A percentile compares a stretch with the other conserved stretches of the same genome.
Evolutionary conservation across 2,888 invertebrate species (phyloP).

Genomic region (Lepidocyrtoides sp.): DNA sequence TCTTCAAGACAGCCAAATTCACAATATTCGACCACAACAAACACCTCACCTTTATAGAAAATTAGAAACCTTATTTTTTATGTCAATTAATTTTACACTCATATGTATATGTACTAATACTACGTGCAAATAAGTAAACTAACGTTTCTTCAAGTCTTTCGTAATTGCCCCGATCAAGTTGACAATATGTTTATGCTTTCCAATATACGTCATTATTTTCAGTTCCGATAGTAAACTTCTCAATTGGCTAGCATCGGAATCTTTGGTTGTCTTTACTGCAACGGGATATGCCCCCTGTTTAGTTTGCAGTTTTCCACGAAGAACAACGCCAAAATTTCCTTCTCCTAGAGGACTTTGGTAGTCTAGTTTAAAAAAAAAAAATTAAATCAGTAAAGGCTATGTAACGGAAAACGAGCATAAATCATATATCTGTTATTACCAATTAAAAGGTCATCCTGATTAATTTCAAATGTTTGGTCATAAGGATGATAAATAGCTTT

Average conservation of each 20-base stretch:
- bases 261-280: conserved; percentile 80
- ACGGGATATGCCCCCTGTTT: conserved; percentile 63
- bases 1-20: conserved; percentile 77
- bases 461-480: conserved; percentile 77
- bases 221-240: conserved; percentile 77
- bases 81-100: no score
- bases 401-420: no score
- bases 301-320: conserved; percentile 74
- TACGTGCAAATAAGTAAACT: conserved; percentile 30
- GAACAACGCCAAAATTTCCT: conserved; percentile 81
- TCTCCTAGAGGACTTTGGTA: conserved; percentile 73
- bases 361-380: conserved; percentile 52
- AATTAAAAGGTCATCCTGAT: conserved; percentile 72
- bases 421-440: conserved; percentile 70
- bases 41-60: conserved; percentile 70
- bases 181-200: conserved; percentile 80
- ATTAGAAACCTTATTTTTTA: no score
- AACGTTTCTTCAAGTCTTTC: conserved; percentile 77
- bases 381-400: not conserved
- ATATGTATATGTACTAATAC: not conserved
- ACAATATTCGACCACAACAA: conserved; percentile 80
- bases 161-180: conserved; percentile 81
- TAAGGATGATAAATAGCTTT: conserved; percentile 81
- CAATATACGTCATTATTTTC: conserved; percentile 78
- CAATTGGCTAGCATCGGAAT: conserved; percentile 67